phyloP scores from a whole-genome alignment of 2,888 invertebrate species.

The Tiphia femorata region DNA sequence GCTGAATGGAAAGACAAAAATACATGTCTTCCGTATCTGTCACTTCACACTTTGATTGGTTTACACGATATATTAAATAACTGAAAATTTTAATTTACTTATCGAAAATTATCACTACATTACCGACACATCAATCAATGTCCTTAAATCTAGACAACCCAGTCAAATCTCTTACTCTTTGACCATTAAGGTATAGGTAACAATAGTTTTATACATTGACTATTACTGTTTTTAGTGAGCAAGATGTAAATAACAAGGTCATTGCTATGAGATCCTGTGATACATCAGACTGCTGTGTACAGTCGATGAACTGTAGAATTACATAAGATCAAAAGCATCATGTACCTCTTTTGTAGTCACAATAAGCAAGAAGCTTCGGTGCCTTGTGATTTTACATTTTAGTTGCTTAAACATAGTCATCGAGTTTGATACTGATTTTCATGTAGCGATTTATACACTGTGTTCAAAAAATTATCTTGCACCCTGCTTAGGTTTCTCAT shows the following conservation, averaged over 20 bases:
- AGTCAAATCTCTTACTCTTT: constrained; percentile 39
- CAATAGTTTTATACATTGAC: constrained; percentile 49
- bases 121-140: constrained; percentile 32
- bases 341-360: constrained; percentile 26
- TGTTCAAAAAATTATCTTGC: constrained; percentile 40
- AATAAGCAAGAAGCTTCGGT: constrained; percentile 28
- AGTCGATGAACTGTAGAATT: constrained; percentile 30
- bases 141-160: constrained; percentile 42
- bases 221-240: constrained; percentile 33
- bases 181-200: constrained; percentile 39
- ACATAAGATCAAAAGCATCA: constrained; percentile 32
- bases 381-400: constrained; percentile 19
- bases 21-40: constrained; percentile 40
- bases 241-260: constrained; percentile 39
- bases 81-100: constrained; percentile 37
- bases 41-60: constrained; percentile 25
- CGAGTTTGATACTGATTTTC: constrained; percentile 17
- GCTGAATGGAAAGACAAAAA: constrained; percentile 41
- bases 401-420: constrained; percentile 26
- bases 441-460: constrained; percentile 18
- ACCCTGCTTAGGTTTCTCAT: constrained; percentile 47
- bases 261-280: constrained; percentile 28
- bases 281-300: constrained; percentile 19
- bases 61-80: constrained; percentile 45
- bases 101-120: constrained; percentile 42